Evolutionary conservation across 92 coral and sea anemone species (phyloP).

Genomic region (Bergia puertoricense): DNA sequence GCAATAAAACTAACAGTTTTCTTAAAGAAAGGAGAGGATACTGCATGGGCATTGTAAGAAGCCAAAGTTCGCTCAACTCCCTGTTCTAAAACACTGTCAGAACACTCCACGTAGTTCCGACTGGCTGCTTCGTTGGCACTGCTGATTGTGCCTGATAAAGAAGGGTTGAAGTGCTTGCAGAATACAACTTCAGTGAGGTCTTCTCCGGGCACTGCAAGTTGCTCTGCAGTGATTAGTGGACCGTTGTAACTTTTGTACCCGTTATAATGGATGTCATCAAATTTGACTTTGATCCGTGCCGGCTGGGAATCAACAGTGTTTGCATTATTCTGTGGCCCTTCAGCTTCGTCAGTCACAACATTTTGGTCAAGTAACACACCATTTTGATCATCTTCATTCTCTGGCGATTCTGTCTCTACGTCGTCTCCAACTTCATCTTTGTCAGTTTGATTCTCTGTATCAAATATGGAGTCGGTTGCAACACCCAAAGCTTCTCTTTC

Average conservation of each 20-base stretch:
- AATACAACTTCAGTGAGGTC: slow-evolving; percentile 85
- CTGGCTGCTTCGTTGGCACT: slow-evolving; percentile 66
- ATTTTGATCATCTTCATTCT: slow-evolving; percentile 44
- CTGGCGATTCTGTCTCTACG: slow-evolving; percentile 28
- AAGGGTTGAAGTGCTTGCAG: slow-evolving; percentile 85
- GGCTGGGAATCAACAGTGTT: slow-evolving; percentile 13
- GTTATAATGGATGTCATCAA: slow-evolving; percentile 70
- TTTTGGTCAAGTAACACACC: not conserved
- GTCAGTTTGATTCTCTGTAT: slow-evolving; percentile 6
- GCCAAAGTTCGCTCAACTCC: slow-evolving; percentile 70
- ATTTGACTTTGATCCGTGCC: slow-evolving; percentile 70
- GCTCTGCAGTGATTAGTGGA: slow-evolving; percentile 83
- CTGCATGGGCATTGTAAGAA: slow-evolving; percentile 73
- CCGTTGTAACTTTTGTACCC: slow-evolving; percentile 68
- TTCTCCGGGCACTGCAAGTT: slow-evolving; percentile 82
- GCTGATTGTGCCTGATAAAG: slow-evolving; percentile 52
- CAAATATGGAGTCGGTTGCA: slow-evolving; percentile 9
- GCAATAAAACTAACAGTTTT: slow-evolving; percentile 71
- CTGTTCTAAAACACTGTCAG: slow-evolving; percentile 74
- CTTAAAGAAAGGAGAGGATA: slow-evolving; percentile 43
- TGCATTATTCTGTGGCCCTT: slow-evolving; percentile 15
- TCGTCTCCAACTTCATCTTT: slow-evolving; percentile 14
- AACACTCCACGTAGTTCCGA: slow-evolving; percentile 83
- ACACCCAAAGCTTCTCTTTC: not conserved
- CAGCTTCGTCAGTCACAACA: slow-evolving; percentile 6